Evolutionary conservation across 2,888 invertebrate species (phyloP).

Genomic region (Dryomyza anilis): DNA sequence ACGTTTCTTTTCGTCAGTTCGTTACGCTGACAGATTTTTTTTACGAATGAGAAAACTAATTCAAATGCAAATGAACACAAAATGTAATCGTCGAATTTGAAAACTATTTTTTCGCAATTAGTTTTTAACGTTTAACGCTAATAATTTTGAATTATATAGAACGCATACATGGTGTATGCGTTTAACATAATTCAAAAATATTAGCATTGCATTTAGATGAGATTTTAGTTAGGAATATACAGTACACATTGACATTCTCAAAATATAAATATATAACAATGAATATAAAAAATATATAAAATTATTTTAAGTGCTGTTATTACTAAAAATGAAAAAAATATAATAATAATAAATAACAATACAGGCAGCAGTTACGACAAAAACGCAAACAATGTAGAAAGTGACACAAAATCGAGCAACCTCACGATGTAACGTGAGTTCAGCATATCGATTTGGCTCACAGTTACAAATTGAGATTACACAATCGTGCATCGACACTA

Average conservation of each 20-base stretch:
- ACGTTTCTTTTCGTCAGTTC: too few relatives aligned
- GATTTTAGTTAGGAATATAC: background rate
- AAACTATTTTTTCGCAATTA: too few relatives aligned
- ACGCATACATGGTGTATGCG: too few relatives aligned
- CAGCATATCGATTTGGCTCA: constrained; percentile 69
- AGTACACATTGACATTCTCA: background rate
- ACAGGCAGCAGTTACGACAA: constrained; percentile 31
- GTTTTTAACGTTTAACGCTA: too few relatives aligned
- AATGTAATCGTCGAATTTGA: too few relatives aligned
- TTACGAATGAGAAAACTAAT: too few relatives aligned
- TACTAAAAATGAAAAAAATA: background rate
- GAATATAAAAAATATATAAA: constrained; percentile 6
- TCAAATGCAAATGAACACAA: too few relatives aligned
- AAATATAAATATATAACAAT: background rate
- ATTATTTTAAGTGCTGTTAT: too few relatives aligned
- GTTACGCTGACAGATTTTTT: too few relatives aligned
- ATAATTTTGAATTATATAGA: too few relatives aligned
- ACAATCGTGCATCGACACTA: constrained; percentile 65
- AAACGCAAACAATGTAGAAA: constrained; percentile 45
- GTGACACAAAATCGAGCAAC: constrained; percentile 58
- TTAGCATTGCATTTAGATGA: too few relatives aligned
- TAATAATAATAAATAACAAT: constrained; percentile 23
- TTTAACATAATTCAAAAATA: too few relatives aligned
- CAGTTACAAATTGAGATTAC: constrained; percentile 99
- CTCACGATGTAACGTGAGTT: constrained; percentile 62